Evolutionary conservation across 2,113 vertebrate genomes (phyloP), one percentile per base, ranked within the genome.

Genomic region (Trematocara zebra): DNA sequence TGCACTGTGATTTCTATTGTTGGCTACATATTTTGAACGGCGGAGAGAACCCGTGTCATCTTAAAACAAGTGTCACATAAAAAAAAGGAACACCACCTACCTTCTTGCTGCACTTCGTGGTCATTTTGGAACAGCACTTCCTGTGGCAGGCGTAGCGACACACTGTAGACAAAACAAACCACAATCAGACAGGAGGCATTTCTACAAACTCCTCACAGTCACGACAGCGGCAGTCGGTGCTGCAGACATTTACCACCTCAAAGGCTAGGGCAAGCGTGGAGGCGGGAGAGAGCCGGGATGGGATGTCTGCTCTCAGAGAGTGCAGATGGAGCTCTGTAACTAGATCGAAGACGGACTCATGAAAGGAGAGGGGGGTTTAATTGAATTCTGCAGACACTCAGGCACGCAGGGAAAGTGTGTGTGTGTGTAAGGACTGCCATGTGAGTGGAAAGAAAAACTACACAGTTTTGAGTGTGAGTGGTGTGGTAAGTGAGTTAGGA

Each of bases 71-170:
- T 37, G 33, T 64, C 33, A 64, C 10, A 20, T 64, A 8, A 20
- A 61, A 61, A 57, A 59, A 14, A 44, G 14, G 6, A 37, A 64
- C 9, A 33, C 57, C 40, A 37, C 95, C 93, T 97, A 99, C 98
- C 98, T 99, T 99, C 93, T 99, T 99, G 88, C 97, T 98, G 92
- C 98, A 99, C 92, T 97, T 98, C 81, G 96, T 97, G 1, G 96
- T 98, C 89, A 97, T 98, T 95, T 96, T 98, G 93, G 97, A 96
- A 95, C 98, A 99, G 95, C 98, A 99, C 93, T 98, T 99, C 95
- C 97, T 98, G 95, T 99, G 98, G 91, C 98, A 99, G 93, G 98
- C 98, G 87, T 97, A 98, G 89, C 98, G 97, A 94, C 98, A 99
- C 82, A 98, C 98, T 99, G 96, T 89, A 79, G 78, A 84, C 2